Base-by-base conservation (phyloP, 2,113 vertebrate species). In the Varanus salvator region DNA sequence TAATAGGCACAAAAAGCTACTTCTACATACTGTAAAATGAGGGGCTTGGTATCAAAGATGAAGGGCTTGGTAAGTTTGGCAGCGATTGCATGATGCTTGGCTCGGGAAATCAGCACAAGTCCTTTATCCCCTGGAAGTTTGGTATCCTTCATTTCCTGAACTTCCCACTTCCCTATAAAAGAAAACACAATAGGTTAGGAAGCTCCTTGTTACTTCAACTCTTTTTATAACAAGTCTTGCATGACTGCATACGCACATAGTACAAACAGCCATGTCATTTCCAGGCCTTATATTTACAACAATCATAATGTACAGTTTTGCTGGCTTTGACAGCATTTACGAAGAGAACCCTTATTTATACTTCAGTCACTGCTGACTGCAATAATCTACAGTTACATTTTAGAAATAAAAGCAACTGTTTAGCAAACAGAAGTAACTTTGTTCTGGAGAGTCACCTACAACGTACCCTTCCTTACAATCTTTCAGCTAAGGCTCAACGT, bases 81-180 rank as follows among this genome's bases (percentile, higher is more conserved):
- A 0, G 98, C 98, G 96, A 99, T 98, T 93, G 99, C 99, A 89
- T 99, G 99, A 94, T 99, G 99, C 90, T 99, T 99, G 90, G 99
- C 99, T 81, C 98, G 97, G 31, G 98, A 98, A 94, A 99, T 96
- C 92, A 99, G 91, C 0, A 99, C 98, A 90, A 99, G 97, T 31
- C 99, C 99, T 97, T 98, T 98, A 90, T 99, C 99, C 1, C 99
- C 99, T 0, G 98, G 98, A 48, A 99, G 98, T 90, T 98, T 99
- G 0, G 97, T 97, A 78, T 99, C 98, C 93, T 97, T 98, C 98
- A 99, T 98, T 89, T 99, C 99, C 93, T 99, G 98, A 82, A 99
- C 98, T 76, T 97, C 97, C 99, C 99, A 99, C 96, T 99, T 98
- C 94, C 99, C 99, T 99, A 31, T 1, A 95, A 91, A 50, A 74